Evolutionary conservation across 2,113 vertebrate species (phyloP).

Genomic region (Ellobius talpinus): DNA sequence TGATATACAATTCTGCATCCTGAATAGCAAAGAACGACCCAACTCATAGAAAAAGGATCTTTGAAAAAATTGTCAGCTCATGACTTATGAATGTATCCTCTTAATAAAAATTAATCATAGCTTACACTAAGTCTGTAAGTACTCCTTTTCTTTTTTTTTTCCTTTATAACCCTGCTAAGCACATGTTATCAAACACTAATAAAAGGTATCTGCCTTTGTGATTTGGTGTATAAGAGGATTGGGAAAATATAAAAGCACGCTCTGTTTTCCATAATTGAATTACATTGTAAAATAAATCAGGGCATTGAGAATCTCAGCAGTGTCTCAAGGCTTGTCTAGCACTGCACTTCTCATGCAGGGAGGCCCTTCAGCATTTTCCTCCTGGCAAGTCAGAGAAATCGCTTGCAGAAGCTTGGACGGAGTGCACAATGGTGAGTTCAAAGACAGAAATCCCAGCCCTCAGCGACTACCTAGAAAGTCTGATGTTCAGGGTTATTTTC

Average conservation of each 20-base stretch:
- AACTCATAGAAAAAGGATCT: conserved; percentile 86
- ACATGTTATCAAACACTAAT: conserved; percentile 83
- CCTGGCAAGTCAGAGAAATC: conserved; percentile 46
- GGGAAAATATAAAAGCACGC: conserved; percentile 83
- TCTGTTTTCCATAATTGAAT: conserved; percentile 87
- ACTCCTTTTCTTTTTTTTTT: conserved; percentile 78
- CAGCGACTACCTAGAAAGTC: not conserved
- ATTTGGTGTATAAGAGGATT: conserved; percentile 80
- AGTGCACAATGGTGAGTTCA: not conserved
- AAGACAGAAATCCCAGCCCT: conserved; percentile 47
- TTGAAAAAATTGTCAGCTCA: conserved; percentile 89
- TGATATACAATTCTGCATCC: conserved; percentile 95
- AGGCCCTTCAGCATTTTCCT: conserved; percentile 36
- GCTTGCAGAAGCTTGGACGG: conserved; percentile 58
- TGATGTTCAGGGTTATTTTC: conserved; percentile 20
- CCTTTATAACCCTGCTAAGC: conserved; percentile 79
- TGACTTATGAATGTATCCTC: conserved; percentile 87
- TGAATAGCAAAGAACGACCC: conserved; percentile 89
- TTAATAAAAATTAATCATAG: conserved; percentile 88
- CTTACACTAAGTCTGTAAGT: conserved; percentile 81
- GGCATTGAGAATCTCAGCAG: conserved; percentile 58
- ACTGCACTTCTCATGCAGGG: conserved; percentile 26
- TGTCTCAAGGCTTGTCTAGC: conserved; percentile 42
- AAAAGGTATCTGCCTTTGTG: conserved; percentile 82
- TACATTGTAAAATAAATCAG: conserved; percentile 84